Base-by-base conservation (phyloP, 2,113 vertebrate genomes). In the Suncus etruscus region DNA sequence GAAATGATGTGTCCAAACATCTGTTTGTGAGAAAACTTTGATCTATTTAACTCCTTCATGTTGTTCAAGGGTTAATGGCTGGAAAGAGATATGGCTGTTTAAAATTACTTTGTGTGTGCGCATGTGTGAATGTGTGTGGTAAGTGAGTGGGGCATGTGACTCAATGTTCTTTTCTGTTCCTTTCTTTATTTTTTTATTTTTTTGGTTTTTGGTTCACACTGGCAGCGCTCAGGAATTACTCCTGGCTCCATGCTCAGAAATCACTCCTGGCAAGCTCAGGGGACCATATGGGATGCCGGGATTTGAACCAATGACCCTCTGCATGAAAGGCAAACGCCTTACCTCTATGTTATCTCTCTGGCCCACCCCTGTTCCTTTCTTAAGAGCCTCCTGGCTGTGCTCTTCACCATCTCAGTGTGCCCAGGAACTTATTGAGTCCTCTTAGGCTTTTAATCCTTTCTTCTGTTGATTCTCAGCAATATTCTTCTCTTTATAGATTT, bases 1-100 rank as follows among this genome's bases (percentile, higher is more conserved):
- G 4, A 54, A 54, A 65, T 4, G 63, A 65, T 65, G 54, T 54
- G 54, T 11, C 54, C 54, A 14, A 15, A 54, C 54, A 12, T 54
- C 89, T 83, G 68, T 88, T 69, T 58, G 51, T 77, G 83, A 89
- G 79, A 90, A 90, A 81, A 47, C 0, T 61, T 76, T 66, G 89
- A 63, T 90, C 25, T 76, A 31, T 29, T 61, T 92, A 89, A 86
- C 18, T 20, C 50, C 25, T 20, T 16, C n/a, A 32, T 72, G 31
- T 20, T 72, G 31, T 72, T 32, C 31, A 72, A 32, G 31, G 66
- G 31, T 32, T 31, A 72, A 32, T 16, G 68, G 14, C 12, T 65
- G 78, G 8, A 11, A 39, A 66, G 70, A 31, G 29, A 87, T 45
- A 9, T n/a, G 20, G 8, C 11, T 68, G 15, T 78, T 66, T 82